Base-by-base conservation (phyloP, 2,888 invertebrate genomes). In the Rhagonycha lutea region DNA sequence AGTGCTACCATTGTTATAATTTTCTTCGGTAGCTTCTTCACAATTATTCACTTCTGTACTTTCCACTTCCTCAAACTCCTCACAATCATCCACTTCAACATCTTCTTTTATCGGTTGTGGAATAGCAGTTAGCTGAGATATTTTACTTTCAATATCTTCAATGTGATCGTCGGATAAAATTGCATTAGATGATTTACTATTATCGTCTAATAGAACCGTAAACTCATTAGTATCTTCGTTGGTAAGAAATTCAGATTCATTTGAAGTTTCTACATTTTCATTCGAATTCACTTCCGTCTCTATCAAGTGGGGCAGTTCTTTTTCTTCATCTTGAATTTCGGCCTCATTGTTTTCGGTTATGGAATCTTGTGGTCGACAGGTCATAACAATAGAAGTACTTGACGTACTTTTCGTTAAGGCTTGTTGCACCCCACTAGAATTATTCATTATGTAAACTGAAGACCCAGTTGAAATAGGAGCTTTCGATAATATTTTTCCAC, bases 401-500 rank as follows among this genome's bases (percentile, higher is more conserved):
- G 81, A 72, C 7, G 79, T 81, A 72, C 80, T 81, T 47, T 81
- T 80, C 2, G 83, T 83, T 71, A 81, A 65, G 32, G 80, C 79
- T 73, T 81, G 80, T 68, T 78, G 77, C 23, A 76, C 79, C 11
- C 73, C 73, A 60, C 78, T 77, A 14, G 72, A 70, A 12, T 85
- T 82, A 76, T 86, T 86, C 78, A 85, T 84, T 47, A 85, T 83
- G 72, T 83, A 86, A 23, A 86, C 74, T 12, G 86, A 83, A 10
- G 84, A 81, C 8, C 83, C 75, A 0, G 83, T 78, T n/a, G 82
- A 79, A 11, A 79, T 80, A 12, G 82, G 76, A 4, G 84, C 81
- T 79, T 86, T 87, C 11, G 86, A 84, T 14, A 88, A 79, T 32
- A 87, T 83, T 81, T 86, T 87, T 8, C 86, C 84, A 26, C 85